Evolutionary conservation across 1,140 invertebrate species (phyloP).

Genomic region (Oryctes rhinoceros): DNA sequence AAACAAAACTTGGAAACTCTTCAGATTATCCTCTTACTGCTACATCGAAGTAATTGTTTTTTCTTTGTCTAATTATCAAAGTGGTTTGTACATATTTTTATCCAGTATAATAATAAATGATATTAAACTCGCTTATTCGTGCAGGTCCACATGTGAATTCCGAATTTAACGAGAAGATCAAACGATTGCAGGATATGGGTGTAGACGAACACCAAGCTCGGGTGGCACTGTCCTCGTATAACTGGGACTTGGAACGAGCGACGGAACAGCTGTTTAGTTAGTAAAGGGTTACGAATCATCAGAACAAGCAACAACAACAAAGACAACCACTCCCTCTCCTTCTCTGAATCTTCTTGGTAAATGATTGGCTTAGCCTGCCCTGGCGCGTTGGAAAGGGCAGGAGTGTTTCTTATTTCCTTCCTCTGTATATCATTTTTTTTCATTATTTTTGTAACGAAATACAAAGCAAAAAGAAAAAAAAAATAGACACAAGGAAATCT

Average conservation of each 20-base stretch:
- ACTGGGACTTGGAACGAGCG: slow-evolving; percentile 89
- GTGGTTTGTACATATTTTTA: no score
- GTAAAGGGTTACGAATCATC: slow-evolving; percentile 55
- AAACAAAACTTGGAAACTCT: no score
- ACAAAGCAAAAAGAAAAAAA: neutral
- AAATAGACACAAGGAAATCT: neutral
- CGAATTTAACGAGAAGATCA: slow-evolving; percentile 85
- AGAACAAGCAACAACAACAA: no score
- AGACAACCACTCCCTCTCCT: neutral
- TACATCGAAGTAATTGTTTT: no score
- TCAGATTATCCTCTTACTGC: no score
- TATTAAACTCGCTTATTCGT: slow-evolving; percentile 47
- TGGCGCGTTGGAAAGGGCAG: no score
- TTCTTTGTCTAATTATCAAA: no score
- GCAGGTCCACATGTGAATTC: slow-evolving; percentile 74
- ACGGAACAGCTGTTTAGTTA: slow-evolving; percentile 91
- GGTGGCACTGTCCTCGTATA: slow-evolving; percentile 85
- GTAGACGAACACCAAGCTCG: slow-evolving; percentile 83
- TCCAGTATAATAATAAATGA: no score
- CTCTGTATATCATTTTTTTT: no score
- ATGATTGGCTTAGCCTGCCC: neutral
- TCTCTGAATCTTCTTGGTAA: neutral
- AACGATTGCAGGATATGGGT: slow-evolving; percentile 87
- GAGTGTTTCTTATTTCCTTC: no score
- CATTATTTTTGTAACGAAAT: neutral